Base-by-base conservation (phyloP, 1,140 invertebrate species). In the Bombus picipes region DNA sequence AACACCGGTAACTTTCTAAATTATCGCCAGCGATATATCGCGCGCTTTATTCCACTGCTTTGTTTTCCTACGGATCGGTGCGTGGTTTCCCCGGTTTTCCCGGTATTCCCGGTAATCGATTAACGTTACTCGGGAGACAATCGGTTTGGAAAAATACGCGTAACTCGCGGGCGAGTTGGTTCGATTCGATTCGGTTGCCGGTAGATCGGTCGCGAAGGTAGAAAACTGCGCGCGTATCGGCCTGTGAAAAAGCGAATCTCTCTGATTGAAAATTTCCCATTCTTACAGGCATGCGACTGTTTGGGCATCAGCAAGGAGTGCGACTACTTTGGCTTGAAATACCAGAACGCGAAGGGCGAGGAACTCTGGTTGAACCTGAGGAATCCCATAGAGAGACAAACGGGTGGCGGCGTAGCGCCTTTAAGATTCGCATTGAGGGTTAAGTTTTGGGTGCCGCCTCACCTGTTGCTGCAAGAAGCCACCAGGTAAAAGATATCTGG, bases 391-490 rank as follows among this genome's bases (percentile, higher is more conserved):
- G 96, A 97, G 89, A 96, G 97, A 80, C 97, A 98, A 91, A 96
- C 98, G 93, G 93, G 96, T 74, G 96, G 96, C n/a, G 94, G 94
- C 47, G 94, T 95, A 18, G 93, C 96, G 89, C 96, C 96, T 90
- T 94, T 96, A 92, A 92, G 97, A 92, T 94, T 97, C 95, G 92
- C 95, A 95, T 89, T 97, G 94, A 92, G 97, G 95, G 96, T 98
- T 39, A 98, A 98, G 93, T 98, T 98, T 95, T 98, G 98, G 97
- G 98, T 98, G 65, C 97, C 98, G 3, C 98, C 98, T 22, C 98
- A 98, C 95, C 96, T 97, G 82, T 96, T 99, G 75, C 96, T 98
- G 68, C 98, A 98, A 94, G 97, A 98, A 92, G 96, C 97, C 28
- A 98, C 98, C 34, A 96, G 97, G 97, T 97, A 95, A 94, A 66